Base-by-base conservation (phyloP, 2,888 invertebrate species). In the Elysia crispata region DNA sequence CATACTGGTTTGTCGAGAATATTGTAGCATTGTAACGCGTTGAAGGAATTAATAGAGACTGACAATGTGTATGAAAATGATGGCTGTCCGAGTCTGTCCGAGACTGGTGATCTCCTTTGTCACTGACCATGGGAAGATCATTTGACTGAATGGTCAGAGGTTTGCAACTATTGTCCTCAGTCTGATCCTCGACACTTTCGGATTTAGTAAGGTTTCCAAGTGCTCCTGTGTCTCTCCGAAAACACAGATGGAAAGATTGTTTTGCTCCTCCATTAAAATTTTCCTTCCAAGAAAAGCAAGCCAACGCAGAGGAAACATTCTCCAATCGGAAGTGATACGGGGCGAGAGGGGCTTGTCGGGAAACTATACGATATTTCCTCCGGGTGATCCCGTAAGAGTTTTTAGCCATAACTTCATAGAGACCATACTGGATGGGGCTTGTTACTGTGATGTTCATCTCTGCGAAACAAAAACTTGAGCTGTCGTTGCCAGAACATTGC, bases 191-290 rank as follows among this genome's bases (percentile, higher is more conserved):
- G 11, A 41, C 3, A 41, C 3, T 3, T 41, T 41, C 5, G 3
- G 41, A 41, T 3, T 41, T 41, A 6, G 41, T 41, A 41, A 11
- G 5, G 41, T 11, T 41, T 3, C 5, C 41, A 41, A 41, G 41
- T 41, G 41, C 11, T 41, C 11, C 41, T 3, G 41, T 6, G 5
- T 41, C 41, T 11, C 11, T 41, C 41, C 41, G 3, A 41, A 41
- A 41, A 18, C 54, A 57, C 62, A 77, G 28, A 6, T 18, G 18
- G 33, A 70, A 80, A 11, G 64, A 76, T 23, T 80, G 80, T 25
- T 60, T 76, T 0, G 60, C 41, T 23, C 80, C 80, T 8, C 80
- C 80, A 49, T 76, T 69, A 25, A 76, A 80, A 15, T 33, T 33
- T 6, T 69, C 23, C 8, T 25, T 41, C 80, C 80, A 80, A 0